Evolutionary conservation across 2,113 vertebrate species (phyloP).

Genomic region (Emydocephalus ijimae): DNA sequence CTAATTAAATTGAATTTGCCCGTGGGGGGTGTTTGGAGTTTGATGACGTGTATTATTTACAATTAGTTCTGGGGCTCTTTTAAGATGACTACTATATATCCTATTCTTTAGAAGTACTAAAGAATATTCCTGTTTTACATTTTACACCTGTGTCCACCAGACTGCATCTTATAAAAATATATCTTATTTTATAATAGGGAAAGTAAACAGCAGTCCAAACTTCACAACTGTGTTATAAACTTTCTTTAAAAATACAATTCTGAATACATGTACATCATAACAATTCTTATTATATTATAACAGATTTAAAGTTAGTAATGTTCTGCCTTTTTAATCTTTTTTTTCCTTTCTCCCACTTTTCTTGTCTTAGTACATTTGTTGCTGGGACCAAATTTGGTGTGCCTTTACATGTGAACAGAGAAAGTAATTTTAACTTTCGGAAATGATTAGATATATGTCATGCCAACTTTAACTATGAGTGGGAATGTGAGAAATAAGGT

Average conservation of each 20-base stretch:
- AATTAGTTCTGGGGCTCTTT: neutral
- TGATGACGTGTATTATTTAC: neutral
- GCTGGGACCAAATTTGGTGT: neutral
- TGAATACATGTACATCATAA: neutral
- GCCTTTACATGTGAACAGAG: neutral
- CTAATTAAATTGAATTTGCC: neutral
- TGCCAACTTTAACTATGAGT: neutral
- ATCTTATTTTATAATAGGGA: neutral
- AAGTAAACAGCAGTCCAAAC: neutral
- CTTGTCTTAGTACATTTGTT: neutral
- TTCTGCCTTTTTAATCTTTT: neutral
- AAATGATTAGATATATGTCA: neutral
- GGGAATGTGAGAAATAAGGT: neutral
- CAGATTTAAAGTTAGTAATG: neutral
- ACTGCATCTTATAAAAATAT: neutral
- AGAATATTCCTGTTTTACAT: neutral
- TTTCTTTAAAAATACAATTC: neutral
- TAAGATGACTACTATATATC: neutral
- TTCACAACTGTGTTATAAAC: neutral
- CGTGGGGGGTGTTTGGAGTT: neutral
- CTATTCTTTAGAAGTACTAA: neutral
- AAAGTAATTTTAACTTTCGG: neutral
- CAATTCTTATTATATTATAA: neutral
- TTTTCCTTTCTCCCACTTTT: neutral
- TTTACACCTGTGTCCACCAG: neutral